phyloP scores from a whole-genome alignment of 2,888 invertebrate genomes.

The Calliopum simillimum region DNA sequence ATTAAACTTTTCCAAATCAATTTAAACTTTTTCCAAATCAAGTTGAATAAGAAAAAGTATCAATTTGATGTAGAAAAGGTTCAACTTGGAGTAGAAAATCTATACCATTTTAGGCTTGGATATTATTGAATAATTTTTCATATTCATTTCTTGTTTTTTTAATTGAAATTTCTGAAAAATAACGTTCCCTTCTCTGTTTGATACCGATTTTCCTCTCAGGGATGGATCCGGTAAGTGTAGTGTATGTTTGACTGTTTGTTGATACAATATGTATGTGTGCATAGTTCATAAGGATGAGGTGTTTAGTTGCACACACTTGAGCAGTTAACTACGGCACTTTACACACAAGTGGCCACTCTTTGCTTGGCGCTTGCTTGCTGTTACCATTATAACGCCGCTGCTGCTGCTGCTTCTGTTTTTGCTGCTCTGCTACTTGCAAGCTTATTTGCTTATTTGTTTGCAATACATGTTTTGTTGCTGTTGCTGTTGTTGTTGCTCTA shows the following conservation, averaged over 20 bases:
- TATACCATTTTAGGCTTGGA: too few relatives aligned
- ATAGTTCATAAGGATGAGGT: constrained; percentile 32
- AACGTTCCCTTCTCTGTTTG: too few relatives aligned
- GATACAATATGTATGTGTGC: constrained; percentile 3
- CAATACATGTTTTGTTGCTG: constrained; percentile 6
- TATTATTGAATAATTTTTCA: too few relatives aligned
- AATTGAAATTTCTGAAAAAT: too few relatives aligned
- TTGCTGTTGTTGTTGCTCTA: constrained; percentile 9
- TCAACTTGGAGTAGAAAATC: too few relatives aligned
- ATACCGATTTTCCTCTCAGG: too few relatives aligned
- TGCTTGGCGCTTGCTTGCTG: background rate
- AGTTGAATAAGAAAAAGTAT: too few relatives aligned
- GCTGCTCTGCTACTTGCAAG: constrained; percentile 16
- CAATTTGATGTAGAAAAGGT: too few relatives aligned
- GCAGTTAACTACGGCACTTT: constrained; percentile 36
- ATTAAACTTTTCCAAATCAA: too few relatives aligned
- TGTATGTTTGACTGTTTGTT: background rate
- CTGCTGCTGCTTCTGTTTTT: background rate
- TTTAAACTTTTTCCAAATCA: too few relatives aligned
- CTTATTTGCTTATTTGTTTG: constrained; percentile 34
- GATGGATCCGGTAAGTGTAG: too few relatives aligned
- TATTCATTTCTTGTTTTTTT: too few relatives aligned
- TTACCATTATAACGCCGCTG: background rate
- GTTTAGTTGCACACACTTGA: constrained; percentile 34
- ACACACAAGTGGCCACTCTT: constrained; percentile 24